phyloP scores from a whole-genome alignment of 2,797 vertebrate genomes.

The Pantherophis vulpinus region DNA sequence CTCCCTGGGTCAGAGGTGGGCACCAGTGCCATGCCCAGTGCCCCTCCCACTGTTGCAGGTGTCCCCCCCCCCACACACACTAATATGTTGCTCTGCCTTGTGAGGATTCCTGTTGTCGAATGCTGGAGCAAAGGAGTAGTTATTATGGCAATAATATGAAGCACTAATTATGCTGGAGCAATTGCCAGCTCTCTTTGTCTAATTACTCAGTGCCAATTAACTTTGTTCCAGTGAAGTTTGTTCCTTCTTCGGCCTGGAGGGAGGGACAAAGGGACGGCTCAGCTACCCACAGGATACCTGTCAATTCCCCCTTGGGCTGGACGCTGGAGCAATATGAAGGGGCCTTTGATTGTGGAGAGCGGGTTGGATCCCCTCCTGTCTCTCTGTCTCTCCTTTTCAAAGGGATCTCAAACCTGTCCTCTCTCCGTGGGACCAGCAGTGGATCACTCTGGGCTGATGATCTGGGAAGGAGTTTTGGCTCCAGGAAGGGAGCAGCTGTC shows the following conservation, averaged over 20 bases:
- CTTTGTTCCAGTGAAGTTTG: slow-evolving; percentile 43
- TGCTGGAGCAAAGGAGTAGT: slow-evolving; percentile 13
- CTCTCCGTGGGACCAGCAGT: background rate
- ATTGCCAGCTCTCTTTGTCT: slow-evolving; percentile 63
- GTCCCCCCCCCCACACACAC: background rate
- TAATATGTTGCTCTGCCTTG: background rate
- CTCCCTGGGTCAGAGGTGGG: background rate
- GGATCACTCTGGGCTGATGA: background rate
- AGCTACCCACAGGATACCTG: background rate
- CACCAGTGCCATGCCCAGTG: too few species aligned
- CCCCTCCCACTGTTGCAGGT: background rate
- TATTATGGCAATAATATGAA: slow-evolving; percentile 56
- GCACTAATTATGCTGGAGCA: slow-evolving; percentile 57
- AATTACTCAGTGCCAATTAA: slow-evolving; percentile 69
- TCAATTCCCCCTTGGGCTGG: background rate
- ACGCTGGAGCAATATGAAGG: background rate
- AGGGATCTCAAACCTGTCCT: background rate
- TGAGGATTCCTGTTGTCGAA: slow-evolving; percentile 36
- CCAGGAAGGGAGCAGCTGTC: background rate
- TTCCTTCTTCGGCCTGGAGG: slow-evolving; percentile 34
- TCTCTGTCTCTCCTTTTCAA: background rate
- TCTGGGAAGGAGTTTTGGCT: background rate
- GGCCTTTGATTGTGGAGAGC: background rate
- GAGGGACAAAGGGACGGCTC: background rate
- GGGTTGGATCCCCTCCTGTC: background rate